These are phyloP conservation scores for Kryptolebias marmoratus DNA, from an alignment of 2,113 vertebrate genomes.

Conservation along the genomic window DNA sequence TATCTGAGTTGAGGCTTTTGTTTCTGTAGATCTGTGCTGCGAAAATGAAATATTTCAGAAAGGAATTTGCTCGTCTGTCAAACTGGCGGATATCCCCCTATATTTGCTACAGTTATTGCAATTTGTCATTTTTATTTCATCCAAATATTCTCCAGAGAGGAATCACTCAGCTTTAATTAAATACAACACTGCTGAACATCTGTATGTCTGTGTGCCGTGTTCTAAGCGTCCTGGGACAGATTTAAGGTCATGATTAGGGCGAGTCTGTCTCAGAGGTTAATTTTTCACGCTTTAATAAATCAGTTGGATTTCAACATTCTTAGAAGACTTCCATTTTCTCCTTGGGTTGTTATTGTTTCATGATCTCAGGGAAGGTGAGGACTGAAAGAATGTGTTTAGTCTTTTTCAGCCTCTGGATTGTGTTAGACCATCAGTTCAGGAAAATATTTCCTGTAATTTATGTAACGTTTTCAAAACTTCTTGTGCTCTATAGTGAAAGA, in stretches of 20 bases:
- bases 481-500: conserved; percentile 32
- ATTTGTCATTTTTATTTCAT: neutral
- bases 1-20: neutral
- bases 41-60: neutral
- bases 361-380: conserved; percentile 24
- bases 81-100: neutral
- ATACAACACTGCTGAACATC: conserved; percentile 38
- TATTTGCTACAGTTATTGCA: neutral
- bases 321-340: conserved; percentile 25
- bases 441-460: conserved; percentile 46
- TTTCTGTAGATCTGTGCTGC: neutral
- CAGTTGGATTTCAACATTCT: conserved; percentile 51
- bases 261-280: conserved; percentile 11
- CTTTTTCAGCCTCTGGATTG: conserved; percentile 51
- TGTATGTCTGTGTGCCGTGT: conserved; percentile 42
- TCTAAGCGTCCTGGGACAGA: conserved; percentile 41
- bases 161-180: conserved; percentile 44
- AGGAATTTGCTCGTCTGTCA: neutral
- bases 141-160: conserved; percentile 21
- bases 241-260: conserved; percentile 41
- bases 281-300: conserved; percentile 59
- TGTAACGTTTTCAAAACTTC: conserved; percentile 34
- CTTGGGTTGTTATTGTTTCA: conserved; percentile 59
- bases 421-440: conserved; percentile 55
- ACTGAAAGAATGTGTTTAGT: conserved; percentile 51